These are phyloP conservation scores for Eutrigla gurnardus DNA, from an alignment of 2,797 vertebrate genomes.

Conservation along the genomic window DNA sequence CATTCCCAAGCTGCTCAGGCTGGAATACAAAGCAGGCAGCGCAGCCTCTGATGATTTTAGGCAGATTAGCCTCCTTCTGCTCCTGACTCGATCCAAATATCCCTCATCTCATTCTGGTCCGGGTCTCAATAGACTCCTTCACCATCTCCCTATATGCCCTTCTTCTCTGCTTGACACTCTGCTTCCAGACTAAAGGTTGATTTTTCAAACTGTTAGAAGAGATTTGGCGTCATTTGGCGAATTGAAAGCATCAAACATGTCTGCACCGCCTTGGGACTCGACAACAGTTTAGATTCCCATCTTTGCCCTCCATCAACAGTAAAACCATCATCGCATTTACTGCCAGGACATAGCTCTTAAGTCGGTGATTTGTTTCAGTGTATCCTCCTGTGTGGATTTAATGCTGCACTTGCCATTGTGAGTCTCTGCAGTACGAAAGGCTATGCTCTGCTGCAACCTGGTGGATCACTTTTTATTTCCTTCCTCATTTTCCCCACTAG, in stretches of 20 bases:
- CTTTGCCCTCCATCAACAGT: constrained; percentile 47
- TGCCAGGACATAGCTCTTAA: constrained; percentile 28
- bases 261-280: constrained; percentile 31
- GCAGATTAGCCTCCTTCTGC: constrained; percentile 74
- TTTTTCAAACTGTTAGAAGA: constrained; percentile 63
- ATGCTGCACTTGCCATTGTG: constrained; percentile 5
- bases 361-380: constrained; percentile 27
- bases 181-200: constrained; percentile 55
- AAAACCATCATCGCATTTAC: constrained; percentile 36
- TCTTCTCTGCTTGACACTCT: constrained; percentile 18
- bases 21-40: constrained; percentile 75
- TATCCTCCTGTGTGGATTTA: constrained; percentile 8
- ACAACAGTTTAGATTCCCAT: constrained; percentile 54
- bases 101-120: constrained; percentile 62
- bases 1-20: constrained; percentile 63
- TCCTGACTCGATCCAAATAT: constrained; percentile 66
- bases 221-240: constrained; percentile 55
- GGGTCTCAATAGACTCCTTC: constrained; percentile 50
- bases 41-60: constrained; percentile 66
- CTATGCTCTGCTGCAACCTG: constrained; percentile 54
- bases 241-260: constrained; percentile 56
- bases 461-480: constrained; percentile 63
- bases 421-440: constrained; percentile 43
- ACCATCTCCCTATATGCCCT: constrained; percentile 29
- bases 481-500: constrained; percentile 65